Evolutionary conservation across 2,888 invertebrate genomes (phyloP).

Genomic region (Cinara cedri): DNA sequence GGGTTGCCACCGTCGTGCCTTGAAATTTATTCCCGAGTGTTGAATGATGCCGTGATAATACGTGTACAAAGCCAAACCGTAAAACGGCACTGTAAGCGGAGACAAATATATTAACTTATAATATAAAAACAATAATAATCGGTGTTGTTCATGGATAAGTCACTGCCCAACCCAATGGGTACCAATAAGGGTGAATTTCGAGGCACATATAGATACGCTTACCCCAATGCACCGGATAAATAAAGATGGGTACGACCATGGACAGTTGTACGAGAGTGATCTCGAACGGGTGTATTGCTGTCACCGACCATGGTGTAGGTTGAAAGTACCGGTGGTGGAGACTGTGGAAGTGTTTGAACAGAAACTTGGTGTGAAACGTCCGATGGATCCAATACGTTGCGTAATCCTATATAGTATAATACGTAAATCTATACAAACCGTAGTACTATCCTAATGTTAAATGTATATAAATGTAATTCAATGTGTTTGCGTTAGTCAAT

Average conservation of each 20-base stretch:
- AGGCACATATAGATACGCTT: slow-evolving; percentile 63
- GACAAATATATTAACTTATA: too few species aligned
- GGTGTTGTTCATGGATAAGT: background rate
- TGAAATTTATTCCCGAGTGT: slow-evolving; percentile 78
- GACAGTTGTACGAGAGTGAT: slow-evolving; percentile 71
- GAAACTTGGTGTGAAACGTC: slow-evolving; percentile 71
- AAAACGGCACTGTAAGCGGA: slow-evolving; percentile 42
- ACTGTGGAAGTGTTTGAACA: slow-evolving; percentile 77
- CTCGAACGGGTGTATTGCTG: slow-evolving; percentile 77
- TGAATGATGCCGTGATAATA: slow-evolving; percentile 79
- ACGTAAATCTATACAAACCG: too few species aligned
- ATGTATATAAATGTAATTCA: too few species aligned
- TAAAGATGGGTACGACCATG: slow-evolving; percentile 70
- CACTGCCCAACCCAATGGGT: background rate
- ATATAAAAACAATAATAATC: background rate
- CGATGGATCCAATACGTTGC: slow-evolving; percentile 73
- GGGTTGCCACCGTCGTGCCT: slow-evolving; percentile 76
- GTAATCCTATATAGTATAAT: slow-evolving; percentile 71
- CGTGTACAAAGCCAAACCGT: slow-evolving; percentile 65
- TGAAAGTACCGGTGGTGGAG: slow-evolving; percentile 78
- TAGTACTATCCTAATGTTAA: too few species aligned
- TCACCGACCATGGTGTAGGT: slow-evolving; percentile 77
- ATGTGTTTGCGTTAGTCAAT: too few species aligned
- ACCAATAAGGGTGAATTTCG: too few species aligned
- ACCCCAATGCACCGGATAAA: slow-evolving; percentile 73